Base-by-base conservation (phyloP, 2,888 invertebrate genomes). In the Polydrusus cervinus region DNA sequence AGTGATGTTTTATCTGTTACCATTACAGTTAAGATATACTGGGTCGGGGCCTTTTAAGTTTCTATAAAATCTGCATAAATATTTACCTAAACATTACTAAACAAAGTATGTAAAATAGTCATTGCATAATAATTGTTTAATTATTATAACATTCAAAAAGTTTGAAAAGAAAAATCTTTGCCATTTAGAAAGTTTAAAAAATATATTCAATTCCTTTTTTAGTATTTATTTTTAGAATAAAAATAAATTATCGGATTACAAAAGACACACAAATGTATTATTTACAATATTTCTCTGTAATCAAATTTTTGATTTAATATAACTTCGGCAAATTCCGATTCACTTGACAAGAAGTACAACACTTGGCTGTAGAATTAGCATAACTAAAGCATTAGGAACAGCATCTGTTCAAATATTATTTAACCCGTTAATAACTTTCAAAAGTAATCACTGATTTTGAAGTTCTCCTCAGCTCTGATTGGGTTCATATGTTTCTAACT, bases 371-470 rank as follows among this genome's bases (percentile, higher is more conserved):
- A 25, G 70, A 74, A 74, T 74, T 74, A 74, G 70, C 69, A 74
- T 74, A 74, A 74, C 61, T 74, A 60, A 74, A 70, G 70, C 61
- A 60, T 74, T 70, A 49, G 70, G 64, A 43, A 49, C 57, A 57
- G 70, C 70, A 66, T 65, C 70, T 74, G 70, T 74, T 69, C 70
- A 74, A 74, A 74, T 70, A 70, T 65, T 70, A 74, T 74, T 70
- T 70, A 70, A 70, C 66, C 66, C 66, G 74, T 65, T 74, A 70
- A 74, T 70, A 74, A 74, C 74, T 68, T 74, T 74, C 74, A 74
- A 45, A 74, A 68, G 62, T 74, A 62, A 74, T 74, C 69, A 69
- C 64, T 55, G 69, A 62, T 61, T 68, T 74, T 55, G 73, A 68
- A 64, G 69, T 74, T 74, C 64, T 43, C 45, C 53, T 62, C 64